Conservation (phyloP, 2,888 invertebrate species). For the Rhagium mordax region DNA sequence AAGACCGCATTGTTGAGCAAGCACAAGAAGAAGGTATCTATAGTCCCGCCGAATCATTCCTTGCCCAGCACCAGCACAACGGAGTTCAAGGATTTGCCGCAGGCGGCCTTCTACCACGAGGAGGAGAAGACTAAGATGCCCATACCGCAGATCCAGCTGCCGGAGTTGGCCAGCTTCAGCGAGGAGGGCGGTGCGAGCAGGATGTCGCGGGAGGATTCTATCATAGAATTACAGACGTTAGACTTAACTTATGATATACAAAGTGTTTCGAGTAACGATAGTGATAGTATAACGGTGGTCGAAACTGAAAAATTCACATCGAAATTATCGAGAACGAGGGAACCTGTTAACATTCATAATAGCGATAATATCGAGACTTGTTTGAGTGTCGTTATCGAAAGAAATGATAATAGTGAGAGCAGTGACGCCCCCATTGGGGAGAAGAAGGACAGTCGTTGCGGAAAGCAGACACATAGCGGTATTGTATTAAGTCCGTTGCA, state of each 20-base stretch:
- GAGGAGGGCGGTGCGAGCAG: conserved; percentile 55
- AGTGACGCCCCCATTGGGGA: conserved; percentile 41
- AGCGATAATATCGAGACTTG: conserved; percentile 71
- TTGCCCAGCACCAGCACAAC: conserved; percentile 68
- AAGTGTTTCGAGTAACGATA: conserved; percentile 65
- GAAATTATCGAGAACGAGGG: conserved; percentile 65
- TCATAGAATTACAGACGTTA: conserved; percentile 69
- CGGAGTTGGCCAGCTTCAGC: conserved; percentile 54
- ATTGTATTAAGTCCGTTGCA: conserved; percentile 78
- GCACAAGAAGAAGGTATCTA: conserved; percentile 68
- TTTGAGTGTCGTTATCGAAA: conserved; percentile 69
- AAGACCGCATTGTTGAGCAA: conserved; percentile 58
- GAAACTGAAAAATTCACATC: conserved; percentile 52
- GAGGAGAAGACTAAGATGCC: conserved; percentile 50
- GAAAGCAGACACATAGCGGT: conserved; percentile 71
- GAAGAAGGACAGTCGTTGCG: conserved; percentile 50
- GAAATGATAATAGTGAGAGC: conserved; percentile 60
- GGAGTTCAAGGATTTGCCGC: conserved; percentile 63
- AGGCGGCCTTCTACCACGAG: conserved; percentile 47
- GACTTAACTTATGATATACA: conserved; percentile 64
- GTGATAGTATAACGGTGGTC: conserved; percentile 55
- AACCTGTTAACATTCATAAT: conserved; percentile 59
- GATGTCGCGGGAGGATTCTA: conserved; percentile 65
- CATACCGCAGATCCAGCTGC: conserved; percentile 60
- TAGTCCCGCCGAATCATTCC: conserved; percentile 66